Percentiles rank a stretch among this genome's conserved stretches.
phyloP scores from a whole-genome alignment of 2,797 vertebrate genomes.

The Ispidina lecontei region DNA sequence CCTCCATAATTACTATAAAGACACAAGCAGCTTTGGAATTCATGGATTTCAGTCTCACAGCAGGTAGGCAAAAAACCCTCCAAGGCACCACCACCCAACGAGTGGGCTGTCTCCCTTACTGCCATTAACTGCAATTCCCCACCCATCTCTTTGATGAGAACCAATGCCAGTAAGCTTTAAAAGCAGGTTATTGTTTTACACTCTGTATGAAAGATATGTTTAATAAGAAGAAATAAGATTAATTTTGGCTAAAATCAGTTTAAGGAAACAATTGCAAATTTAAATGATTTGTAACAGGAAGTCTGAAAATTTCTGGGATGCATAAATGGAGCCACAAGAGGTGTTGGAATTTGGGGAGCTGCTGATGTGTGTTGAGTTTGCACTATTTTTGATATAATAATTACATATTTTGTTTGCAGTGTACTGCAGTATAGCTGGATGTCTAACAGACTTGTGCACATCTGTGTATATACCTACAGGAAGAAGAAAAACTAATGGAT shows the following conservation, averaged over 20 bases:
- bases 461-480: background rate
- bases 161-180: background rate
- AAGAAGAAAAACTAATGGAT: background rate
- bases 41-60: background rate
- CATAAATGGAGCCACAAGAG: background rate
- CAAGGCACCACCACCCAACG: background rate
- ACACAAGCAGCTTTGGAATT: background rate
- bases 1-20: background rate
- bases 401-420: background rate
- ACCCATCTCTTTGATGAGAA: background rate
- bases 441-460: background rate
- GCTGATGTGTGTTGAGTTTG: background rate
- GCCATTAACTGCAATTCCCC: background rate
- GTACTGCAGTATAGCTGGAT: background rate
- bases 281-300: background rate
- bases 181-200: constrained; percentile 35
- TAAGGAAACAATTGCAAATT: constrained; percentile 5
- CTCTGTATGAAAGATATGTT: constrained; percentile 1
- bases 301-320: background rate
- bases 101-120: background rate
- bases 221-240: constrained; percentile 51
- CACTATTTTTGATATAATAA: background rate
- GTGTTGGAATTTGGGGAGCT: background rate
- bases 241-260: constrained; percentile 48
- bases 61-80: background rate